A percentile compares a stretch with the other conserved stretches of the same genome.
These are phyloP conservation scores for Recurvirostra avosetta DNA, from an alignment of 2,113 vertebrate species.

Conservation along the genomic window DNA sequence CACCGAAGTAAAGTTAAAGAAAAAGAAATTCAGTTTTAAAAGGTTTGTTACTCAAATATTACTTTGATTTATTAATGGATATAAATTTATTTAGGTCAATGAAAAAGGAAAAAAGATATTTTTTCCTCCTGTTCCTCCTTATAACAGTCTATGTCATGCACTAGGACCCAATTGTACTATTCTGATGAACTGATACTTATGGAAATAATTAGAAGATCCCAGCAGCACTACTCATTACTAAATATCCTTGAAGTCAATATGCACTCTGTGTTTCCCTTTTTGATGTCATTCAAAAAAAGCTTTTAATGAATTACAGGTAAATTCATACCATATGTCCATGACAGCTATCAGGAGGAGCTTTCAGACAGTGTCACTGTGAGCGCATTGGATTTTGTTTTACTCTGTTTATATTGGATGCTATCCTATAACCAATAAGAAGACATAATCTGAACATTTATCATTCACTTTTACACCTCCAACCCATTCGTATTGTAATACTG, in stretches of 20 bases:
- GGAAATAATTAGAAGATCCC: slow-evolving; percentile 27
- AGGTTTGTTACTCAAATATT: background rate
- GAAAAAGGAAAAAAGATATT: background rate
- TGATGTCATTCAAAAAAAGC: background rate
- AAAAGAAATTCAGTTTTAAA: background rate
- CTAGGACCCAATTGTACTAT: background rate
- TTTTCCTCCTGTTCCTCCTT: background rate
- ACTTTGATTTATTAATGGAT: background rate
- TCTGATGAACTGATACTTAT: background rate
- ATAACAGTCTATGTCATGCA: background rate
- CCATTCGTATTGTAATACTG: background rate
- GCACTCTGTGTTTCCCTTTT: background rate
- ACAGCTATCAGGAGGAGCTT: background rate
- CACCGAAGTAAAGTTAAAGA: background rate
- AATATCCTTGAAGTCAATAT: background rate
- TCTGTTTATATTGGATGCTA: background rate
- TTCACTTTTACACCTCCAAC: background rate
- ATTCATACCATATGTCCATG: slow-evolving; percentile 15
- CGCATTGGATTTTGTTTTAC: background rate
- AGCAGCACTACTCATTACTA: background rate
- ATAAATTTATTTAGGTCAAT: background rate
- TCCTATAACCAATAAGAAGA: background rate
- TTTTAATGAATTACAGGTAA: slow-evolving; percentile 10
- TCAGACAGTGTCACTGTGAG: background rate
- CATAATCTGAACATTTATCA: background rate